phyloP scores from a whole-genome alignment of 2,888 invertebrate genomes.

The Clostera curtula region DNA sequence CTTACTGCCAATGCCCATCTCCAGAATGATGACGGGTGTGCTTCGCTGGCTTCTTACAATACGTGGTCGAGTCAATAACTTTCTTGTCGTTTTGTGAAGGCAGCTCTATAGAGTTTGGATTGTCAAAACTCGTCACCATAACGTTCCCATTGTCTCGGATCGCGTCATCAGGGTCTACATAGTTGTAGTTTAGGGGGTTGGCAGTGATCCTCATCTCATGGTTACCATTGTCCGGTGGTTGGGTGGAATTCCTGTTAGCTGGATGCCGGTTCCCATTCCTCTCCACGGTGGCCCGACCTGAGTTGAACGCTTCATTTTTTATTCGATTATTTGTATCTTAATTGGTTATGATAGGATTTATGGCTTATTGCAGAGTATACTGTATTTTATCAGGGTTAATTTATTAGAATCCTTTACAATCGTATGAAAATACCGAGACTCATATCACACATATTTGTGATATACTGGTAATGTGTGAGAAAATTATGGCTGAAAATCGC shows the following conservation, averaged over 20 bases:
- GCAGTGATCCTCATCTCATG: constrained; percentile 83
- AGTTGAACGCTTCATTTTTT: constrained; percentile 24
- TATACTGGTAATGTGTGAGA: too few species aligned
- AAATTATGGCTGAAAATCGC: too few species aligned
- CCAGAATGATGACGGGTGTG: constrained; percentile 54
- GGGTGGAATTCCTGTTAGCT: constrained; percentile 52
- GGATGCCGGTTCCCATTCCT: constrained; percentile 66
- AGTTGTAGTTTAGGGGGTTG: constrained; percentile 84
- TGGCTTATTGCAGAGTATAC: neutral
- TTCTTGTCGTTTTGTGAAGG: constrained; percentile 68
- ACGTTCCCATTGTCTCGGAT: constrained; percentile 65
- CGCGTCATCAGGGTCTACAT: constrained; percentile 79
- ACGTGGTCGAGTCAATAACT: constrained; percentile 80
- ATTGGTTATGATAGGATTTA: constrained; percentile 3
- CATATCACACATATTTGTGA: too few species aligned
- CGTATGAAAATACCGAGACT: too few species aligned
- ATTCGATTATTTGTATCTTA: constrained; percentile 13
- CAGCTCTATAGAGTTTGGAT: constrained; percentile 82
- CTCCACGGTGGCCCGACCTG: constrained; percentile 77
- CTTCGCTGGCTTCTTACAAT: constrained; percentile 77
- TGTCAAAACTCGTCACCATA: constrained; percentile 82
- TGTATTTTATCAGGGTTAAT: too few species aligned
- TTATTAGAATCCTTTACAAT: too few species aligned
- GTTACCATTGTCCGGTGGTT: constrained; percentile 49
- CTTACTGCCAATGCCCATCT: constrained; percentile 71